These are phyloP conservation scores for Schizothorax lantsangensis DNA, from an alignment of 2,797 vertebrate genomes.

Conservation along the genomic window DNA sequence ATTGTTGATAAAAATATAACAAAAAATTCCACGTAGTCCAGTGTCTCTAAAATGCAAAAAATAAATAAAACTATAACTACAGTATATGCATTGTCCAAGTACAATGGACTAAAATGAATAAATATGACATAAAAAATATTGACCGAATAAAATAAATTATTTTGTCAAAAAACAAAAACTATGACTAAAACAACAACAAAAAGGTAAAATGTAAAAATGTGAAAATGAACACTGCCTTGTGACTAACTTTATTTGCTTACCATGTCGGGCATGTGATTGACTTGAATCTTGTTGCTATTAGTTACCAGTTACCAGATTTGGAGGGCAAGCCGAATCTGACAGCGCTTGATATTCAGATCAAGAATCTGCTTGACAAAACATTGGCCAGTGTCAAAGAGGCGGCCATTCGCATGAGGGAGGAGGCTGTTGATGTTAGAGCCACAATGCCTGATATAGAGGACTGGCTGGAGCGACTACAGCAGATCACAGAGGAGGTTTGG, in stretches of 20 bases:
- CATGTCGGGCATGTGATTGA: neutral
- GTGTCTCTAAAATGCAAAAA: neutral
- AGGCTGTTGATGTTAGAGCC: conserved; percentile 82
- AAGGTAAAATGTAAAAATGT: neutral
- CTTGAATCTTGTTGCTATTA: conserved; percentile 41
- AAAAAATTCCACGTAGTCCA: neutral
- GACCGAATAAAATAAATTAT: neutral
- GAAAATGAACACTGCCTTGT: neutral
- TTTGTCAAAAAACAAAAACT: neutral
- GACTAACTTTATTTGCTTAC: neutral
- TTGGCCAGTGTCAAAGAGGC: conserved; percentile 81
- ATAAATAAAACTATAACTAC: neutral
- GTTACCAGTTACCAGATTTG: conserved; percentile 80
- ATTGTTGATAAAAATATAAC: neutral
- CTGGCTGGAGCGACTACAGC: conserved; percentile 87
- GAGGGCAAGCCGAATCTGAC: conserved; percentile 89
- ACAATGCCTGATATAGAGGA: conserved; percentile 88
- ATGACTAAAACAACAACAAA: neutral
- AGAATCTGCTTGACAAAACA: conserved; percentile 83
- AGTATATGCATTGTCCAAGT: neutral
- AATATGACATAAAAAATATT: neutral
- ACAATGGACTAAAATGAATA: neutral
- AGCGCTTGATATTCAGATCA: conserved; percentile 90
- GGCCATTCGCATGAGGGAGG: conserved; percentile 83
- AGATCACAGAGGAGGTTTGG: conserved; percentile 89